These are phyloP conservation scores for Sphaerophoria taeniata DNA, from an alignment of 2,888 invertebrate genomes.

Conservation along the genomic window DNA sequence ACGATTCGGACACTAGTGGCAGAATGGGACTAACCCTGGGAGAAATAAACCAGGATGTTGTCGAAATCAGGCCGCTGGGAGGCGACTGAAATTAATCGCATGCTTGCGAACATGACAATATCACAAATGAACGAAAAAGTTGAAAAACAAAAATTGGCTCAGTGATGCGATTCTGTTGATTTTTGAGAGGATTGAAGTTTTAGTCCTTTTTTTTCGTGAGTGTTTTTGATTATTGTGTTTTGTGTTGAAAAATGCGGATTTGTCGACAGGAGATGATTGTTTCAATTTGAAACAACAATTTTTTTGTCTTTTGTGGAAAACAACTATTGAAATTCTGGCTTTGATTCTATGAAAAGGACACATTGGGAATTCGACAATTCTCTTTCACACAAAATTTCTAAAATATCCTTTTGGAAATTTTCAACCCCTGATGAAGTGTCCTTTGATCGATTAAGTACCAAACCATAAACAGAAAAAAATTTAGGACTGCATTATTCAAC, in stretches of 20 bases:
- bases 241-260: no score
- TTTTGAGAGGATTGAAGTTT: not conserved
- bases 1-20: not conserved
- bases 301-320: no score
- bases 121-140: constrained; percentile 1
- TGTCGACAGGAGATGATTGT: no score
- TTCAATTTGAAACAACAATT: no score
- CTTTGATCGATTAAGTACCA: no score
- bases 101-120: constrained; percentile 59
- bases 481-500: constrained; percentile 53
- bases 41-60: not conserved
- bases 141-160: not conserved
- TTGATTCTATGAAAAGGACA: no score
- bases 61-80: constrained; percentile 48
- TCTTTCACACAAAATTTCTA: no score
- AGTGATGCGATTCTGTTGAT: constrained; percentile 17
- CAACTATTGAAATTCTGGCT: no score
- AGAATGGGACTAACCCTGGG: not conserved
- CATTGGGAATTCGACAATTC: no score
- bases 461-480: constrained; percentile 51
- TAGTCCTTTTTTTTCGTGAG: not conserved
- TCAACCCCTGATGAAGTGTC: no score
- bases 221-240: no score
- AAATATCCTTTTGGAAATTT: no score
- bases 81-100: constrained; percentile 50